A percentile compares a stretch with the other conserved stretches of the same genome.
Evolutionary conservation across 64 coral and sea anemone species (phyloP).

Genomic region (Stichodactyla helianthus): DNA sequence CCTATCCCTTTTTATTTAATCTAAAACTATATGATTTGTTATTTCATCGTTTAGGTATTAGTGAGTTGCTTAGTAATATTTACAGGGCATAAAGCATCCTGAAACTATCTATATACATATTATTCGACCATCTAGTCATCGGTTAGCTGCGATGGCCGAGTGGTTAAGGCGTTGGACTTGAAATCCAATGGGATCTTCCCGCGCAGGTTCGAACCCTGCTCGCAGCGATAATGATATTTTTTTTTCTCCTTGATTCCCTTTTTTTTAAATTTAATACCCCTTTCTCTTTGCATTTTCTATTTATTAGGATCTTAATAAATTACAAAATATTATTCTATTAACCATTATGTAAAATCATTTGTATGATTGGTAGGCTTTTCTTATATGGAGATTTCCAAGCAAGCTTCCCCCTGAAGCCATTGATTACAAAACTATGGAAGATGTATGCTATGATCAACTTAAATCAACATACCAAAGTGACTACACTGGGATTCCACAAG

Average conservation of each 20-base stretch:
- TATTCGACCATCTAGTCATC: neutral
- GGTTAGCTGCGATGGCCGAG: slow-evolving; percentile 82
- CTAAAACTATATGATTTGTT: neutral
- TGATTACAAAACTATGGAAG: slow-evolving; percentile 50
- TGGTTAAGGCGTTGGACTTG: slow-evolving; percentile 99
- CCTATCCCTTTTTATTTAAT: neutral
- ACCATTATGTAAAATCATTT: neutral
- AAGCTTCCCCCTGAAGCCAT: slow-evolving; percentile 18
- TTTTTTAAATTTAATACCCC: neutral
- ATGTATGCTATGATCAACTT: slow-evolving; percentile 55
- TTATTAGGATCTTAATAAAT: neutral
- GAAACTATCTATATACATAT: neutral
- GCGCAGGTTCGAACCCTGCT: slow-evolving; percentile 46
- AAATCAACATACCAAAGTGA: slow-evolving; percentile 94
- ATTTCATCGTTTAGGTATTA: neutral
- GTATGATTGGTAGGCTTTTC: slow-evolving; percentile 48
- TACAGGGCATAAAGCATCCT: neutral
- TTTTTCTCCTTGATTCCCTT: neutral
- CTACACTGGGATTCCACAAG: slow-evolving; percentile 89
- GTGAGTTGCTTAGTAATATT: neutral
- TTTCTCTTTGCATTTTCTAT: neutral
- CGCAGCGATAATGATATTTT: slow-evolving; percentile 3
- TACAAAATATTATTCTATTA: too few relatives aligned
- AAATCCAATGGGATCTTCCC: slow-evolving; percentile 82
- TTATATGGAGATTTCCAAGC: slow-evolving; percentile 77